phyloP scores from a whole-genome alignment of 2,113 vertebrate genomes.

The Penelope pileata region DNA sequence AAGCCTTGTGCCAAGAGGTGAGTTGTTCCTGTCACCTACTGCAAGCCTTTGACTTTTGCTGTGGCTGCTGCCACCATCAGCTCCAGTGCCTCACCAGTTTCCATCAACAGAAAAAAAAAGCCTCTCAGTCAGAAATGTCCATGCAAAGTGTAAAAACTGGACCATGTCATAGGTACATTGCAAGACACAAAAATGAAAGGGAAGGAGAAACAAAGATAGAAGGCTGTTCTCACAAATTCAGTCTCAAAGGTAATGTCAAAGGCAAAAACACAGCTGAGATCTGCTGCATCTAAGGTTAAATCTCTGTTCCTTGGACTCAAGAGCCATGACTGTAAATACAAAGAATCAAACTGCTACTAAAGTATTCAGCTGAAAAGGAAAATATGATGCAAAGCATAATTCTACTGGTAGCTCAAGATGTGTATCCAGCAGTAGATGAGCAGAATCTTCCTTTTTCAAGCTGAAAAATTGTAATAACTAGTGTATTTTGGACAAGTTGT shows the following conservation, averaged over 20 bases:
- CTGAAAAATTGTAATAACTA: neutral
- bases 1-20: rapidly evolving
- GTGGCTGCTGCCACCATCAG: rapidly evolving
- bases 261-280: neutral
- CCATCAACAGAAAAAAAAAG: neutral
- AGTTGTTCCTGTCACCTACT: neutral
- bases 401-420: neutral
- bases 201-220: neutral
- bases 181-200: neutral
- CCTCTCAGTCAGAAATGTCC: neutral
- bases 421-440: neutral
- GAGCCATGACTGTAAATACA: neutral
- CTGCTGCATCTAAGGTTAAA: rapidly evolving
- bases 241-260: neutral
- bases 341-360: neutral
- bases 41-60: rapidly evolving
- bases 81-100: neutral
- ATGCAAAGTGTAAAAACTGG: neutral
- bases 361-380: neutral
- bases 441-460: neutral
- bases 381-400: neutral
- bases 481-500: neutral
- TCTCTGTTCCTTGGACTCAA: neutral
- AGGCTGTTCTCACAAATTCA: neutral
- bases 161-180: neutral